phyloP scores from a whole-genome alignment of 2,797 vertebrate genomes.

The Lindbergichthys nudifrons region DNA sequence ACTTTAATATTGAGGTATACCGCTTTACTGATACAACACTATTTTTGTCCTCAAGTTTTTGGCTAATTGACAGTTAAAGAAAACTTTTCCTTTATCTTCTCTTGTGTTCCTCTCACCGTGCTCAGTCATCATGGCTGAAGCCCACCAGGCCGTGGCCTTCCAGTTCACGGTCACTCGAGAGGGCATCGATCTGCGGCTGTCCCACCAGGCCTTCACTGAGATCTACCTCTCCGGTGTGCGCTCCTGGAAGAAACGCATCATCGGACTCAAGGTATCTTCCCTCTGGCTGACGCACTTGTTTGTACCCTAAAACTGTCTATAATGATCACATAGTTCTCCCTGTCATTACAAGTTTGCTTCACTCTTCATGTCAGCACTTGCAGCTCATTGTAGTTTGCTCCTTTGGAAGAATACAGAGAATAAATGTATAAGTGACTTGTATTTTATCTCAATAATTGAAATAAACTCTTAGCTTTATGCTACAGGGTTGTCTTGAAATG shows the following conservation, averaged over 20 bases:
- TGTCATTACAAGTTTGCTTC: conserved; percentile 2
- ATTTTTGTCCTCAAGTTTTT: background rate
- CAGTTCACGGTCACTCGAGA: conserved; percentile 88
- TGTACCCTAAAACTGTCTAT: background rate
- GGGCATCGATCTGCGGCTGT: conserved; percentile 84
- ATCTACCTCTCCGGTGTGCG: conserved; percentile 86
- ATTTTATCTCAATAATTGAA: background rate
- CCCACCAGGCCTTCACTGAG: conserved; percentile 86
- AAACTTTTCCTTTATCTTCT: background rate
- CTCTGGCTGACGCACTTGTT: background rate
- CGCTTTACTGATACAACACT: too few species aligned
- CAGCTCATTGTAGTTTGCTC: background rate
- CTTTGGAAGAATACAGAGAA: background rate
- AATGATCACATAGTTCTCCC: background rate
- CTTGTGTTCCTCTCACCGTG: background rate
- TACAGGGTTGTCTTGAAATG: background rate
- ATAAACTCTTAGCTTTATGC: background rate
- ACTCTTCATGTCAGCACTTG: conserved; percentile 4
- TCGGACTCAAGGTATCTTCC: conserved; percentile 82
- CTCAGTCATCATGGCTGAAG: conserved; percentile 84
- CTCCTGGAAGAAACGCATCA: conserved; percentile 86
- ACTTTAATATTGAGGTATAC: too few species aligned
- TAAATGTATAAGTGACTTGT: background rate
- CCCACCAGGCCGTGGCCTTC: conserved; percentile 88
- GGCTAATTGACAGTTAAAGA: background rate